Percentiles rank a stretch among this genome's conserved stretches.
These are phyloP conservation scores for Stratiolaelaps scimitus DNA, from an alignment of 1,140 invertebrate genomes.

Conservation along the genomic window DNA sequence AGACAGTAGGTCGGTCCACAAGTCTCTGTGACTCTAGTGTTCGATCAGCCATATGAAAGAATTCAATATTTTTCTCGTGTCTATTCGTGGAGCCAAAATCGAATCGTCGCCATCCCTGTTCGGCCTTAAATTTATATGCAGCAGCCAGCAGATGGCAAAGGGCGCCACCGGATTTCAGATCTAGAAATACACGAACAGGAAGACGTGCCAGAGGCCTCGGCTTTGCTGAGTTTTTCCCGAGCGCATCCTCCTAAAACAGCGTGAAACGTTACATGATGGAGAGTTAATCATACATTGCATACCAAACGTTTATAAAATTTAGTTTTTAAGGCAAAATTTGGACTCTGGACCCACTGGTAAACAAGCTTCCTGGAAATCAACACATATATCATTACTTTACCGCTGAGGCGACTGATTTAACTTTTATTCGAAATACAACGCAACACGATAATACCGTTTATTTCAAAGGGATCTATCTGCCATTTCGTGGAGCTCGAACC, in stretches of 20 bases:
- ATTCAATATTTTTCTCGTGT: conserved; percentile 20
- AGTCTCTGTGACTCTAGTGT: conserved; percentile 2
- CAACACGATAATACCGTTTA: no score
- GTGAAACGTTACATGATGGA: no score
- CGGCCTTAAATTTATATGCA: conserved; percentile 86
- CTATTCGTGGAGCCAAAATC: conserved; percentile 3
- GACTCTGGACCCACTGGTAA: no score
- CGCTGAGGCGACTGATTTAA: no score
- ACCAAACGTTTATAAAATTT: no score
- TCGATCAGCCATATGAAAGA: conserved; percentile 5
- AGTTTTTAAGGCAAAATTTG: no score
- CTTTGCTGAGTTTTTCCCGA: conserved; percentile 20
- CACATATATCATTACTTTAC: no score
- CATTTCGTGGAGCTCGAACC: no score
- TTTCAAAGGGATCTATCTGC: background rate
- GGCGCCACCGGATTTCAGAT: conserved; percentile 81
- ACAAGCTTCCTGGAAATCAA: no score
- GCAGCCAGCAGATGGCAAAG: conserved; percentile 82
- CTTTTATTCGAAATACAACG: background rate
- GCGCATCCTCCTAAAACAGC: background rate
- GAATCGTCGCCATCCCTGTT: conserved; percentile 63
- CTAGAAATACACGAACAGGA: conserved; percentile 53
- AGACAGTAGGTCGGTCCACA: background rate
- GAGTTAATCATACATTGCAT: no score
- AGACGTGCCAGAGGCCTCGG: conserved; percentile 18